Base-by-base conservation (phyloP, 2,113 vertebrate genomes). In the Pristiophorus japonicus region DNA sequence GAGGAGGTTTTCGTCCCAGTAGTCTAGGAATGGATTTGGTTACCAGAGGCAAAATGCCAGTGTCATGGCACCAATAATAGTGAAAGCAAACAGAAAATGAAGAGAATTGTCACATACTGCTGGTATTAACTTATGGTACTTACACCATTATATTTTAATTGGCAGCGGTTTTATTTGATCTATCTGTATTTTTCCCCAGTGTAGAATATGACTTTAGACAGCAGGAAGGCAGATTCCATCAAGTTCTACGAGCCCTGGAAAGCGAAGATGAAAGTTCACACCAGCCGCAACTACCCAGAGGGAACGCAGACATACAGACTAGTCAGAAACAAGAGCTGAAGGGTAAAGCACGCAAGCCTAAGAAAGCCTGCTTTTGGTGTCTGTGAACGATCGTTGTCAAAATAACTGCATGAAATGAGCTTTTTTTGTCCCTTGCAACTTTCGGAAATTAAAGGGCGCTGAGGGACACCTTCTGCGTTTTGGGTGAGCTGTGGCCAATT, bases 341-440 rank as follows among this genome's bases (percentile, higher is more conserved):
- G 96, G 97, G 97, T 96, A 98, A 98, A 95, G 96, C 98, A 95
- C 99, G 99, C 97, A 99, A 99, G 96, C 97, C 99, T 95, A 98
- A 98, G 96, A 99, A 98, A 96, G 99, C 99, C 97, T 99, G 99
- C 96, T 99, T 99, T 97, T 99, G 99, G 99, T 99, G 99, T 99
- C 98, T 98, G 96, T 98, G 97, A 98, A 95, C 96, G 95, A 70
- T 12, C 45, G 45, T 22, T 94, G 93, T 67, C 93, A 94, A 70
- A 51, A 51, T 70, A 45, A 47, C 45, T 70, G 93, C 38, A 47
- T 27, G 42, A 70, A 94, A 70, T 14, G 65, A 94, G 93, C 30
- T 67, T 20, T 70, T 1, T 67, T 34, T 70, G 38, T 94, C 66
- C 38, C 59, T 2, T 51, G 65, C 66, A 45, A 70, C 93, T 94